Base-by-base conservation (phyloP, 2,113 vertebrate genomes). In the Neogale vison region DNA sequence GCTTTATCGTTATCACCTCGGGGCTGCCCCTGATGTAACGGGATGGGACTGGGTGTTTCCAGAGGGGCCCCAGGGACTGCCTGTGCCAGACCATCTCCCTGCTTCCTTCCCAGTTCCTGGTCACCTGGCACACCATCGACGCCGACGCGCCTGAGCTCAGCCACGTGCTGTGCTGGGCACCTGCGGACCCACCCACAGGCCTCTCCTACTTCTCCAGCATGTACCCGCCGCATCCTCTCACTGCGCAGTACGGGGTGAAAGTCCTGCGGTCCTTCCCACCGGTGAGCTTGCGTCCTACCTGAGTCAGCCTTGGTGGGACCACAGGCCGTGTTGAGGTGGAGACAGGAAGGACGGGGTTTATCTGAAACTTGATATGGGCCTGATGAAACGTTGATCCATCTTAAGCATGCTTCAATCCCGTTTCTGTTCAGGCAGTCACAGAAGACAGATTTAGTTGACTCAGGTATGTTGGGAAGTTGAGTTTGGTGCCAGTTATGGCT, bases 151-250 rank as follows among this genome's bases (percentile, higher is more conserved):
- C 99, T 0, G 99, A 99, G 97, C 99, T 99, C 95, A 99, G 99
- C 98, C 99, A 99, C 0, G 99, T 99, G 85, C 98, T 99, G 34
- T 99, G 99, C 98, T 99, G 99, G 99, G 99, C 99, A 0, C 99
- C 99, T 0, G 99, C 99, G 1, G 99, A 99, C 97, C 99, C 99
- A 0, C 99, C 99, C 13, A 99, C 99, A 0, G 99, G 99, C 88
- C 99, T 99, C n/a, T 99, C 99, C 59, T 99, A 99, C 98, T 99
- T 99, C 98, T 99, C 99, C 91, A 99, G 99, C 99, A 99, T 99
- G 99, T 99, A 99, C 88, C 99, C 99, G 0, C 99, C 99, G 5
- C 99, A 99, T 98, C 99, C 99, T 0, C 99, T 99, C 96, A 99
- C 99, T 0, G 99, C 99, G 0, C 99, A 99, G 97, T 99, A 99